Percentiles rank a stretch among this genome's conserved stretches.
phyloP scores from a whole-genome alignment of 1,140 invertebrate genomes.

The Drosophila aff. region DNA sequence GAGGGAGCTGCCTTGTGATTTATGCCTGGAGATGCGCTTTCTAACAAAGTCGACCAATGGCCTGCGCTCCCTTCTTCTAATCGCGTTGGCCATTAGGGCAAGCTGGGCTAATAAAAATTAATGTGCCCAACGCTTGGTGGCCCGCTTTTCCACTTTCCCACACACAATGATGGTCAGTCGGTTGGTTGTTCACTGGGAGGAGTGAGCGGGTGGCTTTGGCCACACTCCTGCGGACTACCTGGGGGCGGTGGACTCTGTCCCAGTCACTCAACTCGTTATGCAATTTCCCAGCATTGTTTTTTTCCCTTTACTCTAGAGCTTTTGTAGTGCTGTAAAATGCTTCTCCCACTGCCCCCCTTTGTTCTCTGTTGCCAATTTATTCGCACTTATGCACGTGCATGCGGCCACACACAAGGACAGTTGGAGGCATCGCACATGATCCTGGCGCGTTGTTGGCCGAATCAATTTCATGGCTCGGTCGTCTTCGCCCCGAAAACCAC shows the following conservation, averaged over 20 bases:
- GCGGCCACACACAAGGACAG: constrained; percentile 21
- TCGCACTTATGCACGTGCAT: constrained; percentile 74
- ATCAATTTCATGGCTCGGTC: constrained; percentile 75
- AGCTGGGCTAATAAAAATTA: constrained; percentile 66
- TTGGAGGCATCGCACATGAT: constrained; percentile 50
- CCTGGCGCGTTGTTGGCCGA: constrained; percentile 65
- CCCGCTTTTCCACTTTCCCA: constrained; percentile 12
- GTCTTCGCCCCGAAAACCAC: neutral
- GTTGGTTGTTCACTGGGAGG: neutral
- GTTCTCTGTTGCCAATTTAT: constrained; percentile 72
- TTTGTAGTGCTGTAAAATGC: constrained; percentile 34
- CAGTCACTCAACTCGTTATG: constrained; percentile 67
- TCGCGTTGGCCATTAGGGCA: constrained; percentile 54
- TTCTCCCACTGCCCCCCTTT: constrained; percentile 4
- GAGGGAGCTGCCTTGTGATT: constrained; percentile 18
- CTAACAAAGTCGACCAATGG: constrained; percentile 3
- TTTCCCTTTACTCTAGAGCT: neutral
- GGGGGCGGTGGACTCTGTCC: neutral
- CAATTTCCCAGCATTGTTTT: constrained; percentile 71
- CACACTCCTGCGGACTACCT: constrained; percentile 54
- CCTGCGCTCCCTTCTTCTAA: constrained; percentile 33
- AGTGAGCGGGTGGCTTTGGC: constrained; percentile 10
- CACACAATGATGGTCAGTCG: constrained; percentile 14
- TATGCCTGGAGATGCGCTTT: constrained; percentile 18
- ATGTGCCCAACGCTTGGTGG: constrained; percentile 48